Evolutionary conservation across 1,140 invertebrate genomes (phyloP).

Genomic region (Aphaenogaster rudis): DNA sequence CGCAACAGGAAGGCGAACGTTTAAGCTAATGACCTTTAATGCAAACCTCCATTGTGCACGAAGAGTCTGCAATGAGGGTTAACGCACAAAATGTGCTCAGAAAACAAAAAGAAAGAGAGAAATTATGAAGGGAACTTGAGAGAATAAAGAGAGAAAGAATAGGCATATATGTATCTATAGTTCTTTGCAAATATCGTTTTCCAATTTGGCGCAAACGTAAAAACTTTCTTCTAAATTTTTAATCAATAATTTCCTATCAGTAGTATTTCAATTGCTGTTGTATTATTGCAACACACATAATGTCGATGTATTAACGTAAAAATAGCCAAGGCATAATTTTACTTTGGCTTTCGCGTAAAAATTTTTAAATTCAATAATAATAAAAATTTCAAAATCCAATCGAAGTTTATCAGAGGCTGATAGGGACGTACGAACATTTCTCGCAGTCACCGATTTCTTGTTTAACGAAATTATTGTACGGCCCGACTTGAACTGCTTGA

Average conservation of each 20-base stretch:
- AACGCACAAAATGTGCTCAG: constrained; percentile 71
- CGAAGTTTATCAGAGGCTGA: constrained; percentile 47
- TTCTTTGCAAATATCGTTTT: background rate
- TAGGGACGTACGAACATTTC: background rate
- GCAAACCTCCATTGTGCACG: constrained; percentile 75
- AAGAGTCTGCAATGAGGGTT: constrained; percentile 69
- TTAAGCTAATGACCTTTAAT: constrained; percentile 82
- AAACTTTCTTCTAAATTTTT: background rate
- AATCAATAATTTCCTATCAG: background rate
- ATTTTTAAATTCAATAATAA: background rate
- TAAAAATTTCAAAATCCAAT: constrained; percentile 52
- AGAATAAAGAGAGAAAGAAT: background rate
- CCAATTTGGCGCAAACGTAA: background rate
- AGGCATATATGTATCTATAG: background rate
- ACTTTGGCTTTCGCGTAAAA: background rate
- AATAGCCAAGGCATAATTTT: background rate
- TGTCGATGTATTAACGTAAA: background rate
- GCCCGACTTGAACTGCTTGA: constrained; percentile 34
- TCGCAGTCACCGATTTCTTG: background rate
- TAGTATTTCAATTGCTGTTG: background rate
- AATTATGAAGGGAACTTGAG: background rate
- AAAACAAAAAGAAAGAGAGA: constrained; percentile 56
- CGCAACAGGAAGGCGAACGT: constrained; percentile 80
- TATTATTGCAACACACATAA: background rate
- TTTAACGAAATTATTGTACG: constrained; percentile 66